Percentiles rank a stretch among this genome's conserved stretches.
Conservation (phyloP, 2,797 vertebrate species). For the Paedocypris micromegethes region DNA sequence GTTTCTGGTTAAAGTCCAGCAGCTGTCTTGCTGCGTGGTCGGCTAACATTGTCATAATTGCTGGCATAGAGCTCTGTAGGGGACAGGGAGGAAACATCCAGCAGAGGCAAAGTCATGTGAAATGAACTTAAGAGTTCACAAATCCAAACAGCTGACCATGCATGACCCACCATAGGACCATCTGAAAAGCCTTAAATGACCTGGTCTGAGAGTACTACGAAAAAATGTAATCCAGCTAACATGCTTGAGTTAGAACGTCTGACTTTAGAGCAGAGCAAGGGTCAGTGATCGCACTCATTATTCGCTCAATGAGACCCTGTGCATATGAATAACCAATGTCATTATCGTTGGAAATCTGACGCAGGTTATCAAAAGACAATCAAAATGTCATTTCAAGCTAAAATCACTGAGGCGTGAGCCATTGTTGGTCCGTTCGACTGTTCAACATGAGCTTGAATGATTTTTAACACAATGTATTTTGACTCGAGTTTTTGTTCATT, state of each 20-base stretch:
- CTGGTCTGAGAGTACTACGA: constrained; percentile 5
- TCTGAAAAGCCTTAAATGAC: constrained; percentile 23
- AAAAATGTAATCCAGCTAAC: constrained; percentile 7
- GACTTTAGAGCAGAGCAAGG: constrained; percentile 8
- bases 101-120: constrained; percentile 64
- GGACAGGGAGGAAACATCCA: constrained; percentile 61
- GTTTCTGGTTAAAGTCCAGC: constrained; percentile 99
- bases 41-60: constrained; percentile 99
- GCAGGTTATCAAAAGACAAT: too few species aligned
- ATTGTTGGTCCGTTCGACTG: too few species aligned
- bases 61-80: constrained; percentile 99
- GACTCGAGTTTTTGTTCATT: too few species aligned
- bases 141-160: constrained; percentile 60
- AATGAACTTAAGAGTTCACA: constrained; percentile 43
- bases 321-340: background rate
- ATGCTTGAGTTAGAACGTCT: constrained; percentile 1
- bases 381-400: too few species aligned
- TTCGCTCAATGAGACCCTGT: constrained; percentile 49
- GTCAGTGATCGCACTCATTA: constrained; percentile 16
- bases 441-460: too few species aligned
- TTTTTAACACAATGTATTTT: too few species aligned
- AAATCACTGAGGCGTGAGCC: too few species aligned
- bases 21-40: constrained; percentile 99
- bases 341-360: too few species aligned
- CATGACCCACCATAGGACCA: background rate